Percentiles rank a stretch among this genome's conserved stretches.
Evolutionary conservation across 2,888 invertebrate species (phyloP).

Genomic region (Hemistola chrysoprasaria): DNA sequence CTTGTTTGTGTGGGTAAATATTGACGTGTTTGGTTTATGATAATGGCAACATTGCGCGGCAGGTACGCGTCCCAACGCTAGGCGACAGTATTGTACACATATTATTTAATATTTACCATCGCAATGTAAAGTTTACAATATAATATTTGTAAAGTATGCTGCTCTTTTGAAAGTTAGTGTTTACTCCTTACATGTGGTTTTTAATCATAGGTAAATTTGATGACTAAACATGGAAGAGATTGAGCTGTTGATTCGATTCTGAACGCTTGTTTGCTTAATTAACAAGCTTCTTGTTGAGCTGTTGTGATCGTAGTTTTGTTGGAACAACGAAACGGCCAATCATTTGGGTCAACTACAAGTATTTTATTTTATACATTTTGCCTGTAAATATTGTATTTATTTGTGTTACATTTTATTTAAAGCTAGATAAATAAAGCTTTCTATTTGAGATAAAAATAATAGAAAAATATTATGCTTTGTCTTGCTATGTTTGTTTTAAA

Average conservation of each 20-base stretch:
- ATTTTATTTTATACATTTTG: no score
- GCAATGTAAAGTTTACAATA: conserved; percentile 78
- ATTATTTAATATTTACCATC: conserved; percentile 79
- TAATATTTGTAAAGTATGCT: conserved; percentile 80
- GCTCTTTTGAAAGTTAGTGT: conserved; percentile 75
- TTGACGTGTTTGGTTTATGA: conserved; percentile 82
- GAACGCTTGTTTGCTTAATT: conserved; percentile 33
- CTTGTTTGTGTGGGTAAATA: conserved; percentile 81
- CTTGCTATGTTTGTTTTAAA: conserved; percentile 4
- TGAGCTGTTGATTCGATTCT: conserved; percentile 43
- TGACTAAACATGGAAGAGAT: conserved; percentile 55
- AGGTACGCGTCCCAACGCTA: conserved; percentile 64
- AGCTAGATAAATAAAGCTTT: no score
- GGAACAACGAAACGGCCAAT: conserved; percentile 24
- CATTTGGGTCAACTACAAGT: conserved; percentile 11
- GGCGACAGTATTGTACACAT: conserved; percentile 76
- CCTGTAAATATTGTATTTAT: no score
- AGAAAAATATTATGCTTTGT: conserved; percentile 4
- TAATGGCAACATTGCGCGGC: conserved; percentile 78
- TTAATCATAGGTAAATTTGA: conserved; percentile 77
- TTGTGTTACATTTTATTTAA: no score
- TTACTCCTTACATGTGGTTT: conserved; percentile 70
- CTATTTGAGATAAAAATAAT: background rate
- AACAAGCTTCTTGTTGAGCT: conserved; percentile 30
- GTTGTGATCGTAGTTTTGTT: conserved; percentile 27